phyloP scores from a whole-genome alignment of 2,113 vertebrate genomes.

The Sprattus sprattus region DNA sequence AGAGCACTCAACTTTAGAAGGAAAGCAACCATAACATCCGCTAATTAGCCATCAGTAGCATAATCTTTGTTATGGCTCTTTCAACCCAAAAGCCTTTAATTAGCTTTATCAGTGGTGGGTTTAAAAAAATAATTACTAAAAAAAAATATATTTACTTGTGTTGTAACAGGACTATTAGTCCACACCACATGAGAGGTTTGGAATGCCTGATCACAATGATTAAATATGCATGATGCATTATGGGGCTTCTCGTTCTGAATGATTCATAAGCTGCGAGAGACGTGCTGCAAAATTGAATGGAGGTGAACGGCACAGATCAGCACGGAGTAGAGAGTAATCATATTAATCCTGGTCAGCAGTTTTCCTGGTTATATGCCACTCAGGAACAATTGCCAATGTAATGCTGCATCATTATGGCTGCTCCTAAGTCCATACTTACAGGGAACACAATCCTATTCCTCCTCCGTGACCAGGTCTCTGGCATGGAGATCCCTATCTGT shows the following conservation, averaged over 20 bases:
- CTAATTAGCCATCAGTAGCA: slow-evolving; percentile 26
- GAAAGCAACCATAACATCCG: slow-evolving; percentile 29
- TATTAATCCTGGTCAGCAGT: slow-evolving; percentile 49
- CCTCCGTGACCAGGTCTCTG: not conserved
- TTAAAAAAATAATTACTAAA: too few species aligned
- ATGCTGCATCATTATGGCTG: slow-evolving; percentile 1
- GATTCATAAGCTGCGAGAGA: slow-evolving; percentile 58
- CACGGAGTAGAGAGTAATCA: slow-evolving; percentile 47
- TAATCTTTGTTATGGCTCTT: slow-evolving; percentile 26
- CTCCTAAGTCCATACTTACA: not conserved
- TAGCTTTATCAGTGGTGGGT: too few species aligned
- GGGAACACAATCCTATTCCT: slow-evolving; percentile 26
- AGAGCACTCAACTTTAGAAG: not conserved
- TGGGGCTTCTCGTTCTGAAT: slow-evolving; percentile 61
- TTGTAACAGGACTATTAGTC: slow-evolving; percentile 51
- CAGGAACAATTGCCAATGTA: not conserved
- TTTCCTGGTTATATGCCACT: slow-evolving; percentile 19
- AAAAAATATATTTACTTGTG: slow-evolving; percentile 38
- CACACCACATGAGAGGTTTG: slow-evolving; percentile 54
- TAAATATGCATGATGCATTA: slow-evolving; percentile 68
- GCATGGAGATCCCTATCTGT: slow-evolving; percentile 5
- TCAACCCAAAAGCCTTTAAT: not conserved
- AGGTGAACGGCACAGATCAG: slow-evolving; percentile 53
- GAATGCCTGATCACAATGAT: slow-evolving; percentile 52
- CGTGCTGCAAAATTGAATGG: slow-evolving; percentile 38